These are phyloP conservation scores for Ellobium chinense DNA, from an alignment of 2,888 invertebrate genomes.

Conservation along the genomic window DNA sequence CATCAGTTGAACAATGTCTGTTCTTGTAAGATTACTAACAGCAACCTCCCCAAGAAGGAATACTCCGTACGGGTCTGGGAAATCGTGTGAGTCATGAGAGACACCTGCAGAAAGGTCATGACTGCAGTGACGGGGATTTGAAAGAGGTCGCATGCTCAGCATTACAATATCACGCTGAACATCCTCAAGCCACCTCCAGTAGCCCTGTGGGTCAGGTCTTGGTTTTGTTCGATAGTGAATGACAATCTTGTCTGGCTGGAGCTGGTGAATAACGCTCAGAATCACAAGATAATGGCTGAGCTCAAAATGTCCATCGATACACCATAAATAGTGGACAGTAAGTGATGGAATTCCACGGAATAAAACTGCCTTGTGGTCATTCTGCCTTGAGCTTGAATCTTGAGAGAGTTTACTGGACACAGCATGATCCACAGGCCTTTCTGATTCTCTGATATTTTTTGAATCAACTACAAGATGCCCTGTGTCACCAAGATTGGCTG, in stretches of 20 bases:
- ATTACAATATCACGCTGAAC: constrained; percentile 50
- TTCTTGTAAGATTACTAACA: constrained; percentile 45
- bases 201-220: constrained; percentile 47
- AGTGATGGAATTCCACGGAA: constrained; percentile 37
- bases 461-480: too few species aligned
- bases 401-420: not conserved
- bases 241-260: constrained; percentile 51
- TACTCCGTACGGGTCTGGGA: constrained; percentile 45
- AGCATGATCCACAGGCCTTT: not conserved
- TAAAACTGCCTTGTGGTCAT: constrained; percentile 17
- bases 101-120: constrained; percentile 46
- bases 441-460: too few species aligned
- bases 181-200: constrained; percentile 54
- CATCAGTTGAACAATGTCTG: constrained; percentile 3
- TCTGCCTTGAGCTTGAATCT: not conserved
- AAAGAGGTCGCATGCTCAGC: constrained; percentile 44
- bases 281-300: constrained; percentile 50
- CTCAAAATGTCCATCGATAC: constrained; percentile 52
- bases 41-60: constrained; percentile 51
- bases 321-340: constrained; percentile 54
- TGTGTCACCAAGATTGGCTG: too few species aligned
- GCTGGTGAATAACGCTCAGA: constrained; percentile 44
- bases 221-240: constrained; percentile 51
- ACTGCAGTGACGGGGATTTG: constrained; percentile 40
- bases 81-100: constrained; percentile 33